Evolutionary conservation across 1,140 invertebrate species (phyloP).

Genomic region (Phymastichus coffea): DNA sequence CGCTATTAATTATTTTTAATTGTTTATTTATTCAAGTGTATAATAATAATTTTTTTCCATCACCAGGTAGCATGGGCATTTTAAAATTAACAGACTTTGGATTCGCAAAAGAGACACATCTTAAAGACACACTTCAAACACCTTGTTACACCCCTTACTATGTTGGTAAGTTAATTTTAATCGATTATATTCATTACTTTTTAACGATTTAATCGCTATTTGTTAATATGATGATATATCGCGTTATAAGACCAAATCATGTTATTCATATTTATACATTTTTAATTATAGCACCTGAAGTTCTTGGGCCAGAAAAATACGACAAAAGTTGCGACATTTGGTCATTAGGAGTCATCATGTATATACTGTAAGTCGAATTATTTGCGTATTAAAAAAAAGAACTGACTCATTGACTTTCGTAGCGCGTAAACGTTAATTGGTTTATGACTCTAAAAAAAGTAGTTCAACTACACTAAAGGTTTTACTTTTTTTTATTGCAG

Average conservation of each 20-base stretch:
- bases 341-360: slow-evolving; percentile 98
- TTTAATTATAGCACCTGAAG: slow-evolving; percentile 79
- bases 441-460: too few relatives aligned
- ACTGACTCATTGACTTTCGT: too few relatives aligned
- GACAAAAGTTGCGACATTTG: slow-evolving; percentile 99
- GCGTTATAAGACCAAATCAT: too few relatives aligned
- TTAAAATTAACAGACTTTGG: slow-evolving; percentile 98
- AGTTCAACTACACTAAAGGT: too few relatives aligned
- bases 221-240: too few relatives aligned
- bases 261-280: neutral
- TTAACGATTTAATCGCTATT: too few relatives aligned
- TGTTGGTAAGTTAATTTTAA: slow-evolving; percentile 69
- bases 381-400: too few relatives aligned
- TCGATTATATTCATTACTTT: neutral
- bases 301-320: slow-evolving; percentile 95
- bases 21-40: neutral
- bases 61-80: slow-evolving; percentile 67
- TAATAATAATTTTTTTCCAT: neutral
- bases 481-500: too few relatives aligned
- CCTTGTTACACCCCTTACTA: slow-evolving; percentile 99
- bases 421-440: too few relatives aligned
- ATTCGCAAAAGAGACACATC: slow-evolving; percentile 96
- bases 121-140: slow-evolving; percentile 87
- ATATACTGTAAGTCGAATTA: slow-evolving; percentile 84
- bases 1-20: neutral